Base-by-base conservation (phyloP, 2,113 vertebrate genomes). In the Cariama cristata region DNA sequence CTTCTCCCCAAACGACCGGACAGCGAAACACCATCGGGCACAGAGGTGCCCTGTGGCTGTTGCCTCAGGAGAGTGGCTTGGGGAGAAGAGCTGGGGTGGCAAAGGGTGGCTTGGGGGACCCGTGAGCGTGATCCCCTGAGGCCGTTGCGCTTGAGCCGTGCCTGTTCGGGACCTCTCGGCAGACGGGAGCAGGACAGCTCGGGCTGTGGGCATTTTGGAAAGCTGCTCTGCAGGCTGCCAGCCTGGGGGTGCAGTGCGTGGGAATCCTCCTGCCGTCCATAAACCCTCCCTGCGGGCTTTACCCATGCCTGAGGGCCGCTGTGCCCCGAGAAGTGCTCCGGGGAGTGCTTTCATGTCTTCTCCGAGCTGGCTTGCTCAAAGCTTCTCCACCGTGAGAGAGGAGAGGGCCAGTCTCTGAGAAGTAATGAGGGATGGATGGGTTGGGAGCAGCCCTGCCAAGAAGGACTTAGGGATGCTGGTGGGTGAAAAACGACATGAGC, bases 11-110 rank as follows among this genome's bases (percentile, higher is more conserved):
- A 1, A 32, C 0, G 2, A 8, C 55, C 3, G 3, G 52, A 5
- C 24, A 32, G 40, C 0, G 1, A 30, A 47, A 11, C 23, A 0
- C 11, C 45, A 1, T 20, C 0, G 3, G 44, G 52, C 58, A 15
- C 45, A 2, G 3, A 50, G 40, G 23, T 44, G 30, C 17, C 68
- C 59, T 26, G 32, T 12, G 32, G 74, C 67, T n/a, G 50, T 32
- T 59, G 55, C 23, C 35, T 23, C 42, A 27, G 32, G 35, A 58
- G 15, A 0, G 9, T 24, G 63, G 44, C 55, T 68, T 38, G 38
- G 38, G 38, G 38, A 38, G 38, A 38, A 35, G 55, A 55, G 52
- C 40, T 10, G 15, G 16, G n/a, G 33, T 50, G 63, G 30, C 24
- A 68, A 4, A 55, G n/a, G 19, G 53, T 26, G 76, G 35, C 53